A percentile compares a stretch with the other conserved stretches of the same genome.
Conservation (phyloP, 2,888 invertebrate genomes). For the Unio pictorum region DNA sequence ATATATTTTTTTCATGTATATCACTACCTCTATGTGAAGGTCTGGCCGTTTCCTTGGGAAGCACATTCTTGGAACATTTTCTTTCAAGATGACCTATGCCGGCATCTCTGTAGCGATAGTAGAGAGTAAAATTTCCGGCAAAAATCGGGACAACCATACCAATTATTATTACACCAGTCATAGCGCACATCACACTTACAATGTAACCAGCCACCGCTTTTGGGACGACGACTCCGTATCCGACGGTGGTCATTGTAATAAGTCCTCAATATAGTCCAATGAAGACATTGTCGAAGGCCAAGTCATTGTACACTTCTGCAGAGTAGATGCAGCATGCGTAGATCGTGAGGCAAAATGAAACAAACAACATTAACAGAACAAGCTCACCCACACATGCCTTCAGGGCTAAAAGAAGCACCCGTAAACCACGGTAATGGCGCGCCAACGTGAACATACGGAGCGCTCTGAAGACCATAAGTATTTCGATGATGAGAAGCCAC, state of each 20-base stretch:
- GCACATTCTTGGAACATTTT: too few species aligned
- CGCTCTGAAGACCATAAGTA: constrained; percentile 39
- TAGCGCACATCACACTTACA: constrained; percentile 55
- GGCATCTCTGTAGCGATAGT: constrained; percentile 51
- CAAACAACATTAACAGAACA: constrained; percentile 38
- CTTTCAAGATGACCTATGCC: constrained; percentile 23
- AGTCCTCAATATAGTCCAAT: constrained; percentile 50
- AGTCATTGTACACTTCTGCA: constrained; percentile 30
- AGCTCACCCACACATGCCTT: constrained; percentile 46
- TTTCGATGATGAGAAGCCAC: constrained; percentile 29
- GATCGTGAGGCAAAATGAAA: constrained; percentile 39
- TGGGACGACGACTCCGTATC: constrained; percentile 63
- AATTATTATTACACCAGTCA: constrained; percentile 63
- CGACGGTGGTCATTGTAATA: constrained; percentile 60
- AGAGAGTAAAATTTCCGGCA: constrained; percentile 64
- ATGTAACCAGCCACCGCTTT: constrained; percentile 52
- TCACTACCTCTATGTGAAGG: too few species aligned
- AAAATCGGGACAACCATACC: constrained; percentile 66
- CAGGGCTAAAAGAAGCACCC: constrained; percentile 41
- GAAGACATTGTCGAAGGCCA: constrained; percentile 32
- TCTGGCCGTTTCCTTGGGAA: too few species aligned
- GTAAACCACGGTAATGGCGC: constrained; percentile 42
- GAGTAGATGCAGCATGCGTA: constrained; percentile 46
- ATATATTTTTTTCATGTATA: too few species aligned
- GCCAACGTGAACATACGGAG: constrained; percentile 46